Conservation (phyloP, 2,797 vertebrate genomes). For the Hydrolagus colliei region DNA sequence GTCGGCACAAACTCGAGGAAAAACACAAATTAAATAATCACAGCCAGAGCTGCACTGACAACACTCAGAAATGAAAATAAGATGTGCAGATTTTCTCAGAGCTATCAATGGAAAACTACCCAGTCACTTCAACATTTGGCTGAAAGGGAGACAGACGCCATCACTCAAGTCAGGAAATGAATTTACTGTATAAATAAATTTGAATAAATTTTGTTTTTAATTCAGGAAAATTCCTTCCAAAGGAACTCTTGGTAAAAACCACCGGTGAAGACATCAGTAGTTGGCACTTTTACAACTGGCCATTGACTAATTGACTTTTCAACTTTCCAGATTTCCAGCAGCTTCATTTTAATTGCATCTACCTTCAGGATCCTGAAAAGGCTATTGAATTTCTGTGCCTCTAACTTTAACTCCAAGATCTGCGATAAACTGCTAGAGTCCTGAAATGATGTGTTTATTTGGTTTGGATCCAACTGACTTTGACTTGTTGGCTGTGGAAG, state of each 20-base stretch:
- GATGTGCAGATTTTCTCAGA: too few species aligned
- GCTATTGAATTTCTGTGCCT: neutral
- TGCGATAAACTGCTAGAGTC: too few species aligned
- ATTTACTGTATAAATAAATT: too few species aligned
- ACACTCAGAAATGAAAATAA: too few species aligned
- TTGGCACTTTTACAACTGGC: too few species aligned
- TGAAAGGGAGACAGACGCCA: neutral
- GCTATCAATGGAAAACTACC: too few species aligned
- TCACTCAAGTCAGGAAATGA: neutral
- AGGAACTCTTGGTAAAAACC: neutral
- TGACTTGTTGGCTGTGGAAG: neutral
- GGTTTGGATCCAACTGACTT: neutral
- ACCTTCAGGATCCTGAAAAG: neutral
- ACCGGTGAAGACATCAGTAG: neutral
- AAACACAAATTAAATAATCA: too few species aligned
- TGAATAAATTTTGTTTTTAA: neutral
- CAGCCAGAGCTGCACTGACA: too few species aligned
- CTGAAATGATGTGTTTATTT: neutral
- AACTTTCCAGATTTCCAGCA: neutral
- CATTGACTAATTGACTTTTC: neutral
- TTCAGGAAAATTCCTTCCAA: neutral
- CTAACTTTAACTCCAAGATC: neutral
- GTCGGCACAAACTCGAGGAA: neutral
- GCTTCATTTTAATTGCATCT: neutral
- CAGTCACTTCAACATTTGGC: too few species aligned